Evolutionary conservation across 1,140 invertebrate genomes (phyloP), one percentile per base, ranked within the genome.

Genomic region (Drosophila takahashii): DNA sequence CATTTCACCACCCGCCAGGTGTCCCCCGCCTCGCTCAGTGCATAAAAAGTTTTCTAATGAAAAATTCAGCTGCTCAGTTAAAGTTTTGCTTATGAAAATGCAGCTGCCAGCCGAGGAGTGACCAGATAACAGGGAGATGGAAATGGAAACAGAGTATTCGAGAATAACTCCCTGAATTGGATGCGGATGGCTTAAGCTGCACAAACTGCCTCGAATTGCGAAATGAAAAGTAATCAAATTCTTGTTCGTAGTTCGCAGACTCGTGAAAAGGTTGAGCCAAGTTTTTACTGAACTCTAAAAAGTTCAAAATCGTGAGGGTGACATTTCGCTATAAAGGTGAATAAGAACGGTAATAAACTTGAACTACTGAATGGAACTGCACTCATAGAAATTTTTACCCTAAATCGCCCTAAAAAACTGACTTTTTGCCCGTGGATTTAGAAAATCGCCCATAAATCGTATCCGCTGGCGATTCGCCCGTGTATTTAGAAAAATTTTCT

Each of bases 41-140:
- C 26, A 67, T 16, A 39, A 78, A 72, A 86, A 83, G 37, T 86
- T 86, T 81, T 76, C 48, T 60, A 76, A 86, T 86, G 70, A 87
- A 87, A 87, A 86, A 86, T 86, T 87, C 75, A 76, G 45, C 48
- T 51, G 73, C 50, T 69, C 32, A 32, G 62, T 52, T 77, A 51
- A 69, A 70, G 73, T 77, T 77, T 77, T 56, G 73, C 48, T 76
- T 65, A 60, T 60, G 44, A 64, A 61, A 65, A 84, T 86, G 62
- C 72, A 65, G 60, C 41, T 75, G 56, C 50, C 26, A 50, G 64
- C 10, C 45, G 54, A 48, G 34, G 18, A 62, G 37, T 74, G 72
- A 66, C 59, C 60, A 74, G 37, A 44, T 76, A 57, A 45, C 45
- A 42, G 52, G 9, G 32, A 42, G 39, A 47, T 57, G 60, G 47